Percentiles rank a stretch among this genome's conserved stretches.
These are phyloP conservation scores for Lasioglossum leucozonium DNA, from an alignment of 2,888 invertebrate species.

Conservation along the genomic window DNA sequence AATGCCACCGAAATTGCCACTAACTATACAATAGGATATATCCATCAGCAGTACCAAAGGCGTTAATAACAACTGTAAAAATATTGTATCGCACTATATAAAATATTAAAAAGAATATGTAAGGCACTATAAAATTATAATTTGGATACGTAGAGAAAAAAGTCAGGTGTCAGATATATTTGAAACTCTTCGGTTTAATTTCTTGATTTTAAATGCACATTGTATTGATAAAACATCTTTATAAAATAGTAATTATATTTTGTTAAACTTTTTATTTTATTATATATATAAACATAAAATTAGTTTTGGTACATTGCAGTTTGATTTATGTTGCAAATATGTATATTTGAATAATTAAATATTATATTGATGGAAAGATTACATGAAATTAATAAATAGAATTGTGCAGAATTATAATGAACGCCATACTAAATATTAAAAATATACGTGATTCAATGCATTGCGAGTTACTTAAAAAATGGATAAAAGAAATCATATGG, in stretches of 20 bases:
- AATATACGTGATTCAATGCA: slow-evolving; percentile 27
- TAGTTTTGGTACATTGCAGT: neutral
- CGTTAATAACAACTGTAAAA: neutral
- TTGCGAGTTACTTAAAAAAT: slow-evolving; percentile 82
- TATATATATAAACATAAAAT: slow-evolving; percentile 33
- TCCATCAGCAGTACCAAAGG: no score
- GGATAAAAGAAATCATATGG: slow-evolving; percentile 91
- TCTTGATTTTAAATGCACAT: slow-evolving; percentile 35
- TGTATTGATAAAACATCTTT: slow-evolving; percentile 13
- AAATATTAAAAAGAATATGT: neutral
- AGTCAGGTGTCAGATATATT: neutral
- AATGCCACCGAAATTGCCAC: neutral
- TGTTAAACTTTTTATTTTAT: neutral
- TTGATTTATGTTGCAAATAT: neutral
- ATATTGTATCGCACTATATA: neutral
- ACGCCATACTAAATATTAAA: slow-evolving; percentile 40
- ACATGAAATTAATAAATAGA: slow-evolving; percentile 31
- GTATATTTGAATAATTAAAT: neutral
- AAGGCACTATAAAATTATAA: neutral
- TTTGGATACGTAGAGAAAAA: neutral
- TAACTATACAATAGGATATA: no score
- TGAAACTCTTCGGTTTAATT: neutral
- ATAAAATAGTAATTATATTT: slow-evolving; percentile 22
- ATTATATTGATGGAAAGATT: neutral
- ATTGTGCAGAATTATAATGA: slow-evolving; percentile 18